Evolutionary conservation across 2,113 vertebrate species (phyloP).

Genomic region (Hipposideros armiger): DNA sequence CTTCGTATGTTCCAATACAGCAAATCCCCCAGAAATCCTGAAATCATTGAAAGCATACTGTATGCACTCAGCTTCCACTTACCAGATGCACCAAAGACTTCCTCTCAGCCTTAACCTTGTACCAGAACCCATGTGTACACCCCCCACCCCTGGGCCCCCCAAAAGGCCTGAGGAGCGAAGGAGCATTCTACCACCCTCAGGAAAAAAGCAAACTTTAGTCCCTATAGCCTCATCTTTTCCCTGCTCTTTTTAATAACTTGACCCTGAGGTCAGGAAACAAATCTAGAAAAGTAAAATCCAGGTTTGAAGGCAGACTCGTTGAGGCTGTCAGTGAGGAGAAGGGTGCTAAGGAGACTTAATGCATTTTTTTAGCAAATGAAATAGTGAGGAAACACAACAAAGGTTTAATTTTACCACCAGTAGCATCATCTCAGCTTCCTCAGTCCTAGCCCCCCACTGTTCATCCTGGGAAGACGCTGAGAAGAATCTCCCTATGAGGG

Average conservation of each 20-base stretch:
- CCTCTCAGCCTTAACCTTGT: too few species aligned
- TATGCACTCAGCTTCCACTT: background rate
- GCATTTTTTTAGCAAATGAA: background rate
- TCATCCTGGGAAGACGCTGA: background rate
- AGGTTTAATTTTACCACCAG: background rate
- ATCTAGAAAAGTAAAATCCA: background rate
- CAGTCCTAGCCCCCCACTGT: rapidly evolving
- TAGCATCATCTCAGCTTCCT: background rate
- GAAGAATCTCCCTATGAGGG: background rate
- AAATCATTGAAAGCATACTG: too few species aligned
- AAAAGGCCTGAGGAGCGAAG: too few species aligned
- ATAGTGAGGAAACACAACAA: background rate
- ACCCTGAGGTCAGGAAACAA: background rate
- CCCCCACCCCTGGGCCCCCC: background rate
- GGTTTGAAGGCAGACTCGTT: background rate
- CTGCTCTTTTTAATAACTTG: background rate
- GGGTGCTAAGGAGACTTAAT: too few species aligned
- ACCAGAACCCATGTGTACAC: rapidly evolving
- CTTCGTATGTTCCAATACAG: background rate
- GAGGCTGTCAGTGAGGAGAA: background rate
- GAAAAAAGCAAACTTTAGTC: background rate
- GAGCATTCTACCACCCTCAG: background rate
- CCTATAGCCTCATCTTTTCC: background rate
- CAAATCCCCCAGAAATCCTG: background rate
- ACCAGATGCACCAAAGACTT: background rate